Evolutionary conservation across 1,140 invertebrate species (phyloP).

Genomic region (Ridgeia piscesae): DNA sequence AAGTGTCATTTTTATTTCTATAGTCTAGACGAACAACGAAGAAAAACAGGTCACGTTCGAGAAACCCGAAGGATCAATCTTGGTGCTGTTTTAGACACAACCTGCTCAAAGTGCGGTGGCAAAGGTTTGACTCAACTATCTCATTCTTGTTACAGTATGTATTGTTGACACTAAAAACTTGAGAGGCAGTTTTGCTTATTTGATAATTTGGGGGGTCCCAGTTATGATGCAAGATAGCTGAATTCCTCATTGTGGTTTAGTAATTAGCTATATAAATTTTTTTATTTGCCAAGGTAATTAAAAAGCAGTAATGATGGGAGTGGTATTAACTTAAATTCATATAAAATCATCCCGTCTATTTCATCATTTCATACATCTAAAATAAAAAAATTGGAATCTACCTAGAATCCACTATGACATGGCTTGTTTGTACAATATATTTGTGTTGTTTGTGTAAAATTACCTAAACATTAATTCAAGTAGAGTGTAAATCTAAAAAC

Average conservation of each 20-base stretch:
- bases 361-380: neutral
- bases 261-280: no score
- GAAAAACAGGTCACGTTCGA: constrained; percentile 34
- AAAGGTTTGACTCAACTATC: constrained; percentile 38
- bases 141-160: neutral
- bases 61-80: constrained; percentile 48
- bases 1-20: neutral
- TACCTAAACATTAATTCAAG: no score
- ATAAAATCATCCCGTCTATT: neutral
- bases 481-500: no score
- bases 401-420: no score
- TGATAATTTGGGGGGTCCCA: neutral
- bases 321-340: neutral
- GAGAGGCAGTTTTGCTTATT: neutral
- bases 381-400: no score
- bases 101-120: constrained; percentile 52
- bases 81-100: constrained; percentile 52
- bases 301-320: no score
- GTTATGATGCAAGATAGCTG: neutral
- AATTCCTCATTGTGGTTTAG: neutral
- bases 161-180: no score
- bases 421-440: no score
- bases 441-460: no score
- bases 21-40: constrained; percentile 48
- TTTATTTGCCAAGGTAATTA: no score